Base-by-base conservation (phyloP, 2,113 vertebrate species). In the Rana temporaria region DNA sequence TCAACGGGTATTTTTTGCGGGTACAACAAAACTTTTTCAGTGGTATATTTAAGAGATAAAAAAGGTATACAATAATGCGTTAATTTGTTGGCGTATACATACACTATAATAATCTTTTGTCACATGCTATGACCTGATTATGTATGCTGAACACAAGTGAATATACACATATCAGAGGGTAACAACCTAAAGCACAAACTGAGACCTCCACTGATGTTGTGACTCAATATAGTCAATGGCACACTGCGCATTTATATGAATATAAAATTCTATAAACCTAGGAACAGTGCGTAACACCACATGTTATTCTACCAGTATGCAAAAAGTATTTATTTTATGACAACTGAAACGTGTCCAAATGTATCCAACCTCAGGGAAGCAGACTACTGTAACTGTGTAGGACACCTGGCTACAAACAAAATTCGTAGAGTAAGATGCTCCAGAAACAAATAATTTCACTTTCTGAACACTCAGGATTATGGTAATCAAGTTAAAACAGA, bases 401-500 rank as follows among this genome's bases (percentile, higher is more conserved):
- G 53, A 32, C 52, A 17, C 8, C 22, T 18, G 4, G 6, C 6
- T n/a, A 26, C 19, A 74, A 22, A 74, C 30, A 74, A 12, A 16
- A 8, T 4, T 59, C 18, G 0, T 6, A 6, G 22, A 16, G 60
- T 19, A 74, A 74, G 11, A 53, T 56, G 20, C 69, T 72, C 19
- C 20, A 32, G 11, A 62, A 71, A 8, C 17, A 77, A 77, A 63
- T 26, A 3, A 78, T 78, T 65, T 65, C 24, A 30, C 20, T 56
- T 67, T 32, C 26, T 53, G 48, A 34, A 32, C 62, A 34, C 24
- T 78, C 48, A 34, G 59, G 12, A 18, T 32, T 11, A 53, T 63
- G 34, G n/a, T 65, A 30, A 78, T 78, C 42, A 67, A 14, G 42
- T n/a, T 78, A 55, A 18, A 78, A 52, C 76, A 78, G 62, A 78